A percentile compares a stretch with the other conserved stretches of the same genome.
These are phyloP conservation scores for Taenaris catops DNA, from an alignment of 2,888 invertebrate genomes.

Conservation along the genomic window DNA sequence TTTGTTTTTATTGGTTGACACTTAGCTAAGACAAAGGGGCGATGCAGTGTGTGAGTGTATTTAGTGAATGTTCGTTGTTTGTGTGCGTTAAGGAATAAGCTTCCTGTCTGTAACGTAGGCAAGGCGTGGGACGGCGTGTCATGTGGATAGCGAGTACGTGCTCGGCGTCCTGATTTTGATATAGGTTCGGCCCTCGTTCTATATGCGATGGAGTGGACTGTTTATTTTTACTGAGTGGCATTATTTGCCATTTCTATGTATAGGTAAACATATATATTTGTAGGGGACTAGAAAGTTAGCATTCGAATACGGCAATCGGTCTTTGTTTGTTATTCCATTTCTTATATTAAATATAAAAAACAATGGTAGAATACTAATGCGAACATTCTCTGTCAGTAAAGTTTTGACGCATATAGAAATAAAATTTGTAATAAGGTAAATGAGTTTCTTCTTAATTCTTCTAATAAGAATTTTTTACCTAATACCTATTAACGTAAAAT, in stretches of 20 bases:
- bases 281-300: too few species aligned
- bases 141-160: conserved; percentile 48
- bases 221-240: conserved; percentile 44
- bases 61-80: conserved; percentile 36
- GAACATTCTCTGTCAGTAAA: too few species aligned
- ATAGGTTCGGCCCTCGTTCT: conserved; percentile 58
- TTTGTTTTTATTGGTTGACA: conserved; percentile 81
- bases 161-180: conserved; percentile 65
- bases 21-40: conserved; percentile 80
- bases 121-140: conserved; percentile 44
- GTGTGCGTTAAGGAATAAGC: conserved; percentile 47
- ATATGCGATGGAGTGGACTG: conserved; percentile 49
- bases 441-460: too few species aligned
- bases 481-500: too few species aligned
- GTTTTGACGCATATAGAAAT: too few species aligned
- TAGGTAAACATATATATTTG: neutral
- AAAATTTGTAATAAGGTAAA: too few species aligned
- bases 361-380: too few species aligned
- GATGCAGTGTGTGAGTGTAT: conserved; percentile 63
- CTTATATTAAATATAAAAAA: too few species aligned
- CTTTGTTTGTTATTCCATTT: too few species aligned
- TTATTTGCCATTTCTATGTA: conserved; percentile 4
- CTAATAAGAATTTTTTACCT: too few species aligned
- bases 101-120: conserved; percentile 50
- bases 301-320: too few species aligned